Base-by-base conservation (phyloP, 2,888 invertebrate genomes). In the Mantis religiosa region DNA sequence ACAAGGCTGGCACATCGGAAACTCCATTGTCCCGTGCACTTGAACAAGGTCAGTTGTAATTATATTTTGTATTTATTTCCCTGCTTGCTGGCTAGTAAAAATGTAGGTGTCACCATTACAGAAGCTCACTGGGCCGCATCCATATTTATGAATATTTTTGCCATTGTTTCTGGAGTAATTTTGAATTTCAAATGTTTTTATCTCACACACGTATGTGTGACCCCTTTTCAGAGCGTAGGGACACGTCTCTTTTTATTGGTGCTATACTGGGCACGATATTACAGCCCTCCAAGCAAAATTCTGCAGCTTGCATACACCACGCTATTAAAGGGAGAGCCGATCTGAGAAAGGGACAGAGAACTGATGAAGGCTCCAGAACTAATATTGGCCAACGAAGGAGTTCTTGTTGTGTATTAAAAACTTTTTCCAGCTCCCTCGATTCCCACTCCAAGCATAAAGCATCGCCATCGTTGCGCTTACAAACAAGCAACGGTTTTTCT, bases 171-270 rank as follows among this genome's bases (percentile, higher is more conserved):
- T 71, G 30, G 81, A 86, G 71, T 54, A 86, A 86, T 86, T 86
- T 86, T 86, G 86, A 86, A 86, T 86, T 86, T 86, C 86, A 86
- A 86, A 86, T 86, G 81, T 30, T 81, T n/a, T 27, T 30, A 71
- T 1, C 86, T 81, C 27, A 3, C 30, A 9, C 81, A 71, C 25
- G 54, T 71, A 71, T 71, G 54, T 71, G 54, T 71, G 54, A 71
- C 54, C 54, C 54, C 3, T 20, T 71, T 71, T 71, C 25, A 15
- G 25, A 25, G 25, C 15, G 54, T 20, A 4, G 54, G 54, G 54
- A 71, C 25, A 25, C 54, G 54, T 71, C 54, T 71, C 20, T 71
- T 71, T 71, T 71, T 71, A 71, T 71, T 71, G 54, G 20, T 4
- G 54, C 54, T 71, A 71, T 71, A 71, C 20, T 71, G 54, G 54